Conservation (phyloP, 2,888 invertebrate genomes). For the Gymnoscelis rufifasciata region DNA sequence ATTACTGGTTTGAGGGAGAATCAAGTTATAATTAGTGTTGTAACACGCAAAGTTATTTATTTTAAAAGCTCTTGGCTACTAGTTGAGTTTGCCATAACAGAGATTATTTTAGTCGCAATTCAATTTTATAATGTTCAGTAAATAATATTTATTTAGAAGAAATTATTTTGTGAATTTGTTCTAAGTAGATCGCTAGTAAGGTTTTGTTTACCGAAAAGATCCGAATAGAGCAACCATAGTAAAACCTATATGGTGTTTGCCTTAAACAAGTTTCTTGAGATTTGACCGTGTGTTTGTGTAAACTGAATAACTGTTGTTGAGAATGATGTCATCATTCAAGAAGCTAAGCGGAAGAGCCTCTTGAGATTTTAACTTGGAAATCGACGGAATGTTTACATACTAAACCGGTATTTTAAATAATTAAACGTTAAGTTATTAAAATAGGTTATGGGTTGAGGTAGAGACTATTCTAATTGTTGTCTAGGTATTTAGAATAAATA, state of each 20-base stretch:
- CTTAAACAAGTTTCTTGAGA: slow-evolving; percentile 5
- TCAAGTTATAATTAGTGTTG: too few species aligned
- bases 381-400: slow-evolving; percentile 3
- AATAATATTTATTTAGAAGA: too few species aligned
- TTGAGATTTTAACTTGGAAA: slow-evolving; percentile 21
- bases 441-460: too few species aligned
- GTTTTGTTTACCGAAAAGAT: too few species aligned
- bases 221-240: too few species aligned
- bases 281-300: slow-evolving; percentile 11
- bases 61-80: not conserved
- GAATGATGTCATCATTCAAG: slow-evolving; percentile 25
- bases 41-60: not conserved
- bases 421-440: not conserved
- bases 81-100: not conserved
- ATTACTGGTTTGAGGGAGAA: too few species aligned
- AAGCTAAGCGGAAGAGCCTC: slow-evolving; percentile 20
- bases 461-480: too few species aligned
- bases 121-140: not conserved
- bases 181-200: too few species aligned
- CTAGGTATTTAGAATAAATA: too few species aligned
- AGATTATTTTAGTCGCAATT: slow-evolving; percentile 1
- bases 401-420: not conserved
- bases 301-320: slow-evolving; percentile 19
- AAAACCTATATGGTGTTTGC: too few species aligned
- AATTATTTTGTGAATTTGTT: too few species aligned